Evolutionary conservation across 2,888 invertebrate species (phyloP).

Genomic region (Galerucella calmariensis): DNA sequence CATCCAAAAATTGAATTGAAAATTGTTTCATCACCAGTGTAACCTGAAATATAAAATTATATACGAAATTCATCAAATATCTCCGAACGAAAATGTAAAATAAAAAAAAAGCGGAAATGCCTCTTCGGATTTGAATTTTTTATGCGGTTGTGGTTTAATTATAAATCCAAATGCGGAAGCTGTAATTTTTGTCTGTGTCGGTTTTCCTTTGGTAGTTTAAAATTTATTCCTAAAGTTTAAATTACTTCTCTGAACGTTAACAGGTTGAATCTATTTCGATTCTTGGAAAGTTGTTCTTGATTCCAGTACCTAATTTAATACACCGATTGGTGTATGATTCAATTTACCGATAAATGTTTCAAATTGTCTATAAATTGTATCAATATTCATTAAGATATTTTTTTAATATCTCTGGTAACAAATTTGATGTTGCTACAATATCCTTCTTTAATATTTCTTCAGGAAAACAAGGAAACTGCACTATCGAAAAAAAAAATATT

Average conservation of each 20-base stretch:
- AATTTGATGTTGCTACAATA: not conserved
- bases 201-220: not conserved
- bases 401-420: not conserved
- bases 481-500: too few relatives aligned
- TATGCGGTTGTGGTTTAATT: not conserved
- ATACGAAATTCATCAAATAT: not conserved
- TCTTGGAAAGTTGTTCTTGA: not conserved
- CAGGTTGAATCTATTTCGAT: not conserved
- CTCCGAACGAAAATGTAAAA: not conserved
- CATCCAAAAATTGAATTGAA: too few relatives aligned
- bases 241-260: conserved; percentile 3
- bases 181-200: not conserved
- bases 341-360: not conserved
- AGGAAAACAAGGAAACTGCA: too few relatives aligned
- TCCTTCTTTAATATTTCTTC: too few relatives aligned
- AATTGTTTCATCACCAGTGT: not conserved
- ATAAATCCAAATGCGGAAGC: not conserved
- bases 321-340: too few relatives aligned
- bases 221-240: not conserved
- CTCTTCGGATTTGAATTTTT: not conserved
- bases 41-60: too few relatives aligned
- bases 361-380: not conserved
- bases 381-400: not conserved
- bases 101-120: too few relatives aligned
- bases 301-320: not conserved